Evolutionary conservation across 37 sponge, comb jelly and placozoan genomes (phyloP).

Genomic region (Lycopodina hypogea): DNA sequence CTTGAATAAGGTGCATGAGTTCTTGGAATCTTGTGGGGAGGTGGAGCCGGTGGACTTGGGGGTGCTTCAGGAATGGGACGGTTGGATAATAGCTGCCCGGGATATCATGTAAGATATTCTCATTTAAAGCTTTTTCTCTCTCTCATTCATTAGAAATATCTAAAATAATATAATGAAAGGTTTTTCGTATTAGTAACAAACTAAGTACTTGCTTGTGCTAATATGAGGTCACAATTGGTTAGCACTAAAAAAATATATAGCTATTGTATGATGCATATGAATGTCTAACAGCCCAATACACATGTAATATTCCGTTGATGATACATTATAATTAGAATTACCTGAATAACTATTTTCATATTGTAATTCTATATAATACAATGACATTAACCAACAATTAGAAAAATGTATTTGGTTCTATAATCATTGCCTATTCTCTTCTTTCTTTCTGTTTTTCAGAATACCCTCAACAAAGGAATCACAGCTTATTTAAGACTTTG

Average conservation of each 20-base stretch:
- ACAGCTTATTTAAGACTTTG: conserved; percentile 13
- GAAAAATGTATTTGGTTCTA: too few species aligned
- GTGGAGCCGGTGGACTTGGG: conserved; percentile 54
- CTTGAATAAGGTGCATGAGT: conserved; percentile 48
- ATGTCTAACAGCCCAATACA: too few species aligned
- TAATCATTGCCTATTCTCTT: neutral
- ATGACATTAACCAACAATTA: too few species aligned
- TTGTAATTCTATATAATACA: too few species aligned
- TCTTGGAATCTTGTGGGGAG: conserved; percentile 56
- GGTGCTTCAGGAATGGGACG: conserved; percentile 70
- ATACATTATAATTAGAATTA: too few species aligned
- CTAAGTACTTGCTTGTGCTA: too few species aligned
- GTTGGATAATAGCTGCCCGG: conserved; percentile 68
- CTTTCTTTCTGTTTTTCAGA: conserved; percentile 6
- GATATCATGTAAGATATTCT: conserved; percentile 58
- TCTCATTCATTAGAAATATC: neutral
- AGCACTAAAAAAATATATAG: too few species aligned
- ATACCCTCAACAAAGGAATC: conserved; percentile 40
- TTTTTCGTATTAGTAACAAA: neutral
- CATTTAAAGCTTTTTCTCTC: neutral
- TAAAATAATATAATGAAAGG: too few species aligned
- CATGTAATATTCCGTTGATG: too few species aligned
- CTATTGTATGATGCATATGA: too few species aligned
- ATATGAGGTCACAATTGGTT: too few species aligned
- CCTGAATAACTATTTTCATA: too few species aligned